These are phyloP conservation scores for Malurus elegans DNA, from an alignment of 2,113 vertebrate species.

Conservation along the genomic window DNA sequence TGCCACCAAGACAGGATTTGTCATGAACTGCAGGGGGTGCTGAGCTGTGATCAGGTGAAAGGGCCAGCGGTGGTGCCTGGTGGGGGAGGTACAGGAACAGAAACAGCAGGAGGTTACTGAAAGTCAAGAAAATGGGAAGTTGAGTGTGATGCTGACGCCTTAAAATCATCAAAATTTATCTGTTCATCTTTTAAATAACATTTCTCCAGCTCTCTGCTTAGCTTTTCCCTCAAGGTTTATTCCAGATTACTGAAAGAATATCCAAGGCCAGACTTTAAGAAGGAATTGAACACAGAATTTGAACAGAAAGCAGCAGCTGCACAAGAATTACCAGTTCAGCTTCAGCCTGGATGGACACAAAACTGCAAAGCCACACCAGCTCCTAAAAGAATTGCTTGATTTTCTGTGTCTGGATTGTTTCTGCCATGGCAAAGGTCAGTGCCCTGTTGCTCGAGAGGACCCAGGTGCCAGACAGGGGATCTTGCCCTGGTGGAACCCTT, in stretches of 20 bases:
- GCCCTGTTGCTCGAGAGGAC: neutral
- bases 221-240: neutral
- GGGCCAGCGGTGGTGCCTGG: neutral
- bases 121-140: neutral
- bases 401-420: neutral
- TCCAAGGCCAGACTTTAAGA: neutral
- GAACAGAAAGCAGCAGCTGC: neutral
- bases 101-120: neutral
- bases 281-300: neutral
- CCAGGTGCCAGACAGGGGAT: neutral
- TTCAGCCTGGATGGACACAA: neutral
- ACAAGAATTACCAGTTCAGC: neutral
- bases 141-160: neutral
- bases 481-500: neutral
- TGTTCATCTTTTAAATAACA: neutral
- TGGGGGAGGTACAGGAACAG: neutral
- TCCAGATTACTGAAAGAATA: neutral
- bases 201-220: neutral
- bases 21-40: fast-evolving
- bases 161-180: neutral
- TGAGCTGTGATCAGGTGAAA: neutral
- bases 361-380: neutral
- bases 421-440: neutral
- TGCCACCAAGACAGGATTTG: neutral
- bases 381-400: neutral